Conservation (phyloP, 2,888 invertebrate species). For the Papilio gigon region DNA sequence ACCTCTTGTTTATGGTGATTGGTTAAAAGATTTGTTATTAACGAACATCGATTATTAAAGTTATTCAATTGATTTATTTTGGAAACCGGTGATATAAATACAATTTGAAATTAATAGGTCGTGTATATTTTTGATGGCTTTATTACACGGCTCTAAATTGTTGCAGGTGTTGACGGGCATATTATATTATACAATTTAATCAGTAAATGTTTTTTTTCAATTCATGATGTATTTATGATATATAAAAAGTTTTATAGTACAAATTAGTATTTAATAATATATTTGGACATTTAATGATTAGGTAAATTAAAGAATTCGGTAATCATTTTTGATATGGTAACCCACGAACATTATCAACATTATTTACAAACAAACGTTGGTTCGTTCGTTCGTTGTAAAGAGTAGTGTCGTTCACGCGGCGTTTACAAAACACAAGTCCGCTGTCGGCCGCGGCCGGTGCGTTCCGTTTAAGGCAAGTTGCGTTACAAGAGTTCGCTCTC, state of each 20-base stretch:
- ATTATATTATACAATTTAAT: neutral
- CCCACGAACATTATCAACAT: too few species aligned
- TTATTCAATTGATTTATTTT: too few species aligned
- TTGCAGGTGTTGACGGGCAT: neutral
- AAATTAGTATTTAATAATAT: neutral
- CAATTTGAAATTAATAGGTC: neutral
- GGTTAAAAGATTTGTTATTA: too few species aligned
- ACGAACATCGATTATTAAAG: too few species aligned
- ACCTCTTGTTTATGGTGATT: too few species aligned
- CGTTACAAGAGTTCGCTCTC: slow-evolving; percentile 44
- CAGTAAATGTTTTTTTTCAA: neutral
- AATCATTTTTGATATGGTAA: too few species aligned
- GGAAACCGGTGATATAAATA: neutral
- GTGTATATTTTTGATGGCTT: neutral
- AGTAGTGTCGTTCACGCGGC: slow-evolving; percentile 41
- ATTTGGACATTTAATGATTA: too few species aligned
- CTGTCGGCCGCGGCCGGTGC: slow-evolving; percentile 23
- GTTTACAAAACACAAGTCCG: slow-evolving; percentile 39
- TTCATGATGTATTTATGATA: neutral
- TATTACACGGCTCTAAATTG: neutral
- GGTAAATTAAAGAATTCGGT: too few species aligned
- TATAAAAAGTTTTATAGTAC: neutral
- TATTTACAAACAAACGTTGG: slow-evolving; percentile 2
- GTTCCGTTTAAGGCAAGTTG: slow-evolving; percentile 50
- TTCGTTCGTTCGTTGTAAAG: slow-evolving; percentile 23